Evolutionary conservation across 2,888 invertebrate genomes (phyloP).

Genomic region (Cheilosia variabilis): DNA sequence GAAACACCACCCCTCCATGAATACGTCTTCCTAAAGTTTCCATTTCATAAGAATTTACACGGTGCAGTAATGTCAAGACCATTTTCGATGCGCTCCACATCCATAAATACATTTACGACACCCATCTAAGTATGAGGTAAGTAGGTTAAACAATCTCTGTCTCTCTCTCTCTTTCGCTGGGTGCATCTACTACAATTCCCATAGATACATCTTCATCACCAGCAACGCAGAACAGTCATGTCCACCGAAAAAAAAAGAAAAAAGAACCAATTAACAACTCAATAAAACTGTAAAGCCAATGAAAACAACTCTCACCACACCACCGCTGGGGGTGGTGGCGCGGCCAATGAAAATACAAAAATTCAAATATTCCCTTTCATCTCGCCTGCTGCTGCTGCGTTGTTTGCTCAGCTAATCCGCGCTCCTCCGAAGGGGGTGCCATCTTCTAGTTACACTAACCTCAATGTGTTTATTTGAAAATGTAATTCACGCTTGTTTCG

Average conservation of each 20-base stretch:
- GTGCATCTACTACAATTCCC: background rate
- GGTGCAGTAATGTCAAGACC: conserved; percentile 3
- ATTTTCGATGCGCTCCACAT: background rate
- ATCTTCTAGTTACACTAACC: conserved; percentile 54
- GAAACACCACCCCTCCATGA: too few species aligned
- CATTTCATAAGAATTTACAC: too few species aligned
- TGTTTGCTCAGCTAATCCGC: conserved; percentile 18
- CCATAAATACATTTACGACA: conserved; percentile 23
- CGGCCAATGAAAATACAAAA: conserved; percentile 60
- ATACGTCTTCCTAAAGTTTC: too few species aligned
- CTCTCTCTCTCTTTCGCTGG: too few species aligned
- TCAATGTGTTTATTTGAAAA: conserved; percentile 70
- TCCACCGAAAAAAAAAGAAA: conserved; percentile 37
- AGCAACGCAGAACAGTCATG: conserved; percentile 13
- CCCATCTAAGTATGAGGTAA: conserved; percentile 25
- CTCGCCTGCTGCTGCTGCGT: background rate
- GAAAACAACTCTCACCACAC: conserved; percentile 45
- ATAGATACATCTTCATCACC: conserved; percentile 1
- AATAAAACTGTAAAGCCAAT: conserved; percentile 52
- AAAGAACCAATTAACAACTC: conserved; percentile 58
- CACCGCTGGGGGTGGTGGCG: conserved; percentile 20
- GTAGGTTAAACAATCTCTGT: conserved; percentile 17
- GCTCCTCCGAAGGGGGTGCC: background rate
- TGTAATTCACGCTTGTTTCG: conserved; percentile 63
- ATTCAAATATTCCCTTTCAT: conserved; percentile 30